Evolutionary conservation across 2,888 invertebrate species (phyloP).

Genomic region (Eubasilissa splendida): DNA sequence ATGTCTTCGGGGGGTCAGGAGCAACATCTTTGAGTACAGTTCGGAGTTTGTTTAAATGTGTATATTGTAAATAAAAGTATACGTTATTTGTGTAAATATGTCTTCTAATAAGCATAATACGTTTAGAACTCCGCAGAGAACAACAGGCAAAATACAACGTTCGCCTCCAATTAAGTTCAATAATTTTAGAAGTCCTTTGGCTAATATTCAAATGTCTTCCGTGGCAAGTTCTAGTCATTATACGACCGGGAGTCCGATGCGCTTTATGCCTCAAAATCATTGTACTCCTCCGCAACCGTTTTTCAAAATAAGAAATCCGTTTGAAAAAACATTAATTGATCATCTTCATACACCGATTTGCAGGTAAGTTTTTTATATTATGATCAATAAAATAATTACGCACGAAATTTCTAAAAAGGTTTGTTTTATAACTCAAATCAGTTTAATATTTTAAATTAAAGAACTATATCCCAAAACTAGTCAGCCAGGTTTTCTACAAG

Average conservation of each 20-base stretch:
- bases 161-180: slow-evolving; percentile 40
- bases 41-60: slow-evolving; percentile 38
- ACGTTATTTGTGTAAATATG: slow-evolving; percentile 32
- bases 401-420: no score
- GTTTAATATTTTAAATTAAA: no score
- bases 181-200: slow-evolving; percentile 44
- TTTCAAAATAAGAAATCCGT: slow-evolving; percentile 74
- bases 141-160: not conserved
- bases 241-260: slow-evolving; percentile 44
- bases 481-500: no score
- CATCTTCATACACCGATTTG: slow-evolving; percentile 79
- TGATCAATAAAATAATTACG: no score
- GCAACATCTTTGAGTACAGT: slow-evolving; percentile 37
- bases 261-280: slow-evolving; percentile 36
- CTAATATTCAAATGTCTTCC: slow-evolving; percentile 50
- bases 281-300: slow-evolving; percentile 48
- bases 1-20: not conserved
- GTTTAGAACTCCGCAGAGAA: slow-evolving; percentile 51
- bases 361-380: slow-evolving; percentile 68
- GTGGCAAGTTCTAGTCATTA: slow-evolving; percentile 43
- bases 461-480: no score
- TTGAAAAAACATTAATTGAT: slow-evolving; percentile 77
- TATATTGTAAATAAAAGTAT: slow-evolving; percentile 42
- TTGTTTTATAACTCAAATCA: no score
- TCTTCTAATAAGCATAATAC: slow-evolving; percentile 34